These are phyloP conservation scores for Flexamia atlantica DNA, from an alignment of 2,888 invertebrate species.

Conservation along the genomic window DNA sequence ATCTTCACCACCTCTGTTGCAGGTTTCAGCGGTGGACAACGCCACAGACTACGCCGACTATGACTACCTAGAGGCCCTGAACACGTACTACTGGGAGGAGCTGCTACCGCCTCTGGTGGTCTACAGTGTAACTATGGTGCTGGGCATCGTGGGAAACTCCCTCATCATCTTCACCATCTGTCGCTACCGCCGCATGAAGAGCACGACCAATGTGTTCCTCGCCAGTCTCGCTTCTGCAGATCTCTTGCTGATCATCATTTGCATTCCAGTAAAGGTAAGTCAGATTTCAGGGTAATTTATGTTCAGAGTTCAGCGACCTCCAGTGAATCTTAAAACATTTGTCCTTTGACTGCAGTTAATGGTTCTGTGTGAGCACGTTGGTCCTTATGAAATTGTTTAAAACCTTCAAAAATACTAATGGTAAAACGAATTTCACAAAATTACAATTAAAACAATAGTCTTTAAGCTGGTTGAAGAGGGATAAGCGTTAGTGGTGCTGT, in stretches of 20 bases:
- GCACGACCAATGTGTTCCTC: slow-evolving; percentile 83
- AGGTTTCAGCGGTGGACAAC: slow-evolving; percentile 22
- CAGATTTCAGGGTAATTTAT: too few relatives aligned
- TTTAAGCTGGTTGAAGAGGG: too few relatives aligned
- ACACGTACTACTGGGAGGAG: slow-evolving; percentile 77
- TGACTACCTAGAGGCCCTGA: slow-evolving; percentile 76
- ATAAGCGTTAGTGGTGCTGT: too few relatives aligned
- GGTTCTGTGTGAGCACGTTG: too few relatives aligned
- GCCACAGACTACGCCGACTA: slow-evolving; percentile 74
- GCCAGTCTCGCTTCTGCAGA: slow-evolving; percentile 84
- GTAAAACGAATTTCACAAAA: too few relatives aligned
- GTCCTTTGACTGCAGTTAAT: too few relatives aligned
- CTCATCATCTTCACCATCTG: slow-evolving; percentile 79
- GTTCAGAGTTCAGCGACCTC: too few relatives aligned
- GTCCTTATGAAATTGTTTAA: too few relatives aligned
- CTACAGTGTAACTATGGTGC: slow-evolving; percentile 79
- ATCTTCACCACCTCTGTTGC: too few relatives aligned
- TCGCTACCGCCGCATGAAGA: slow-evolving; percentile 78
- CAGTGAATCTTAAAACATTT: too few relatives aligned
- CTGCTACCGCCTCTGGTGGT: slow-evolving; percentile 78
- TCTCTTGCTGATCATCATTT: slow-evolving; percentile 82
- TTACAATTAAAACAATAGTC: too few relatives aligned
- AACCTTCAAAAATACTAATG: too few relatives aligned
- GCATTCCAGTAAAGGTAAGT: slow-evolving; percentile 84
- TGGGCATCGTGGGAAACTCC: slow-evolving; percentile 79